These are phyloP conservation scores for Phyllostomus hastatus DNA, from an alignment of 2,113 vertebrate species.

Conservation along the genomic window DNA sequence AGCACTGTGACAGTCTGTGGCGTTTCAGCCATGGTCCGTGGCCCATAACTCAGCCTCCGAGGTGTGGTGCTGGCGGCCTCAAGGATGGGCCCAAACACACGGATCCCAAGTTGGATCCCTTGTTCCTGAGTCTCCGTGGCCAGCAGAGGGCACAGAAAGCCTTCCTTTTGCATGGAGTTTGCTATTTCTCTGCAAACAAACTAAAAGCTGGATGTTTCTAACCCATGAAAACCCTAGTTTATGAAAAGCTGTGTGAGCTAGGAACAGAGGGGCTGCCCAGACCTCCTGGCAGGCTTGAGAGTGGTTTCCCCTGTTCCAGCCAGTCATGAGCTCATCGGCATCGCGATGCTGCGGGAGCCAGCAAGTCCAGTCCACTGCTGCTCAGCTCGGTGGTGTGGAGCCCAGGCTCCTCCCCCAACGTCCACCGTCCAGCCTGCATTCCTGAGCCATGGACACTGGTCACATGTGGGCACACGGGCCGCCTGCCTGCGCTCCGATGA, in stretches of 20 bases:
- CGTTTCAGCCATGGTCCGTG: not conserved
- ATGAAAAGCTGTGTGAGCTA: not conserved
- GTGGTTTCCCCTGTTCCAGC: not conserved
- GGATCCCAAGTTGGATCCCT: not conserved
- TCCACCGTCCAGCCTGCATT: not conserved
- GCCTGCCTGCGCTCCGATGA: not conserved
- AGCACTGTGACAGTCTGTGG: rapidly evolving
- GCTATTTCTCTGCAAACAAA: not conserved
- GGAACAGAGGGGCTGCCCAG: not conserved
- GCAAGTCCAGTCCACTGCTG: rapidly evolving
- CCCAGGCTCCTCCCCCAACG: not conserved
- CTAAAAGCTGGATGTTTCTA: not conserved
- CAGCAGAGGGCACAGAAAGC: conserved; percentile 74
- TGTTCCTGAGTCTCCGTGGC: not conserved
- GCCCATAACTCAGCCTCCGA: rapidly evolving
- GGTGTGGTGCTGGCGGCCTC: not conserved
- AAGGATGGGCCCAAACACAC: rapidly evolving
- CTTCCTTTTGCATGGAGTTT: not conserved
- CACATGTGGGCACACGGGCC: not conserved
- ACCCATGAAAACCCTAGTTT: not conserved
- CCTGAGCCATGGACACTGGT: not conserved
- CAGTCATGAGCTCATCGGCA: not conserved
- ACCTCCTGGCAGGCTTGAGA: not conserved
- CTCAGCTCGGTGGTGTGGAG: not conserved
- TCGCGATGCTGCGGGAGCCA: not conserved